phyloP scores from a whole-genome alignment of 2,113 vertebrate species.

The Spea bombifrons region DNA sequence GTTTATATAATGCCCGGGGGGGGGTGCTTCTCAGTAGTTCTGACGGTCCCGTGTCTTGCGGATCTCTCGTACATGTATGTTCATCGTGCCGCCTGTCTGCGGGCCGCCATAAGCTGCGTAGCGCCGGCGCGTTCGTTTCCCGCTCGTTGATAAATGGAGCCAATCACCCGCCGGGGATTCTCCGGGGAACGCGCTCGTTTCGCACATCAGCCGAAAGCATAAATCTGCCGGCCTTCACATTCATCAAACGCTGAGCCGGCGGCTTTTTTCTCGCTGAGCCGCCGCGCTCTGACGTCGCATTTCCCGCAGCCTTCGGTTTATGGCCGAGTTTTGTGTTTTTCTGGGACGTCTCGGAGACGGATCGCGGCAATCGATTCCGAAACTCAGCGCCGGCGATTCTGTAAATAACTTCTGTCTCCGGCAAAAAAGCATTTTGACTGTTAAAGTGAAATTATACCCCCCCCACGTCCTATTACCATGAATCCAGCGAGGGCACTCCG shows the following conservation, averaged over 20 bases:
- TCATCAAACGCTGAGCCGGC: not conserved
- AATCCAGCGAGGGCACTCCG: too few relatives aligned
- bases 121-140: not conserved
- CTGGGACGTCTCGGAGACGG: slow-evolving; percentile 4
- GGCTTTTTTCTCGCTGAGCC: not conserved
- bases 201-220: not conserved
- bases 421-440: too few relatives aligned
- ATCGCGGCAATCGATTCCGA: slow-evolving; percentile 3
- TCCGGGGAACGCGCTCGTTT: not conserved
- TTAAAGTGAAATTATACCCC: too few relatives aligned
- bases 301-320: not conserved
- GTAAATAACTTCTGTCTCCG: not conserved
- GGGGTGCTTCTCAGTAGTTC: too few relatives aligned
- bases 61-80: too few relatives aligned
- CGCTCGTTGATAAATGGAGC: slow-evolving; percentile 20
- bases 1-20: too few relatives aligned
- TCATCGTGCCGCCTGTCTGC: too few relatives aligned
- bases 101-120: too few relatives aligned
- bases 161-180: slow-evolving; percentile 1
- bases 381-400: not conserved
- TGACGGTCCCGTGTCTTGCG: too few relatives aligned
- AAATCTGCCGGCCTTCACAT: not conserved
- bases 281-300: not conserved
- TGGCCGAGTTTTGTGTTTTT: not conserved
- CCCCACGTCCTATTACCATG: too few relatives aligned